A percentile compares a stretch with the other conserved stretches of the same genome.
Evolutionary conservation across 2,113 vertebrate species (phyloP).

Genomic region (Synchiropus splendidus): DNA sequence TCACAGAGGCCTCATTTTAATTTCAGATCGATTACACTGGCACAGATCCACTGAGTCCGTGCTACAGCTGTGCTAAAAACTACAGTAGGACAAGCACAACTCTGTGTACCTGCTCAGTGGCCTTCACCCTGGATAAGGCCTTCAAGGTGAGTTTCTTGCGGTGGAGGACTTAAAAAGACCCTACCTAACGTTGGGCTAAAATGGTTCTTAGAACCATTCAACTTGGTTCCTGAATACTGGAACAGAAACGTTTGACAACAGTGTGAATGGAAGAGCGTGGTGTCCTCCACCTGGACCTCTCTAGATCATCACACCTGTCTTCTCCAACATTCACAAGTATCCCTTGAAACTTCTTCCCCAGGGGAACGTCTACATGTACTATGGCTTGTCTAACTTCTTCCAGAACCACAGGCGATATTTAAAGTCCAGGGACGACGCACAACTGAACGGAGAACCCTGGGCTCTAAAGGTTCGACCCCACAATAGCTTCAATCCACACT

Average conservation of each 20-base stretch:
- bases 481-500: background rate
- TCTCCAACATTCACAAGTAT: no score
- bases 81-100: constrained; percentile 67
- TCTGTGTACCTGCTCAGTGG: constrained; percentile 72
- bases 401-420: constrained; percentile 97
- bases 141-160: constrained; percentile 75
- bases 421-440: constrained; percentile 95
- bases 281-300: no score
- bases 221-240: constrained; percentile 27
- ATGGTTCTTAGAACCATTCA: no score
- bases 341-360: constrained; percentile 41
- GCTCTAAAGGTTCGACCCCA: constrained; percentile 67
- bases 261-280: constrained; percentile 5
- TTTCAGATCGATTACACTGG: constrained; percentile 92
- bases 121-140: constrained; percentile 77
- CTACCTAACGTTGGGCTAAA: no score
- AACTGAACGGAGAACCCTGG: constrained; percentile 79
- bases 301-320: no score
- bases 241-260: constrained; percentile 18
- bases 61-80: constrained; percentile 77
- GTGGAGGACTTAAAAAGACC: no score
- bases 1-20: no score
- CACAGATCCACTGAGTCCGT: constrained; percentile 71
- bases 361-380: constrained; percentile 98
- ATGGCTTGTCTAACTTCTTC: constrained; percentile 97